Evolutionary conservation across 2,797 vertebrate genomes (phyloP).

Genomic region (Scyliorhinus canicula): DNA sequence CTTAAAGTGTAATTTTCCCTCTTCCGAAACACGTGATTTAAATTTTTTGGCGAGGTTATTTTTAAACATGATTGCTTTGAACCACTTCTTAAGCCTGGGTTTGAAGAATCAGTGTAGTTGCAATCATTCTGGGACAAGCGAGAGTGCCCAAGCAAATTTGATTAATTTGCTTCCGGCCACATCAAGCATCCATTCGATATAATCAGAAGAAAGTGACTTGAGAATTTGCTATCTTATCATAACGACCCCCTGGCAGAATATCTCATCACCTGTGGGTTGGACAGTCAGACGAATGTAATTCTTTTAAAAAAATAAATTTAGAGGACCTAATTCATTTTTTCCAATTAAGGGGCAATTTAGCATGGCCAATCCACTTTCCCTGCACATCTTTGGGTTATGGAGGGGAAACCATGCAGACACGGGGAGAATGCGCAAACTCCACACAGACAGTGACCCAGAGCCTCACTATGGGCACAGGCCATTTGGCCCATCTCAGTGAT

Average conservation of each 20-base stretch:
- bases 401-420: too few species aligned
- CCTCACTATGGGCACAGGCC: neutral
- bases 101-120: neutral
- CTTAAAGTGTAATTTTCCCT: neutral
- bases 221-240: neutral
- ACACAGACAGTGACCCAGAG: too few species aligned
- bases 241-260: too few species aligned
- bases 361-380: too few species aligned
- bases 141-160: neutral
- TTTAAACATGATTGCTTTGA: neutral
- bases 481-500: too few species aligned
- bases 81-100: neutral
- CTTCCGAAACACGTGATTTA: neutral
- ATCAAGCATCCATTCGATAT: neutral
- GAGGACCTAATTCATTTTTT: too few species aligned
- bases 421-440: too few species aligned
- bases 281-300: neutral
- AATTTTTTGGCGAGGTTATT: neutral
- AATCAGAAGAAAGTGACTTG: neutral
- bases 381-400: too few species aligned
- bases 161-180: neutral
- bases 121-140: too few species aligned
- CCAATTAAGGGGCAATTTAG: too few species aligned
- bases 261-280: neutral
- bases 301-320: too few species aligned